Evolutionary conservation across 2,113 vertebrate species (phyloP), one percentile per base, ranked within the genome.

Genomic region (Aspidoscelis tigris): DNA sequence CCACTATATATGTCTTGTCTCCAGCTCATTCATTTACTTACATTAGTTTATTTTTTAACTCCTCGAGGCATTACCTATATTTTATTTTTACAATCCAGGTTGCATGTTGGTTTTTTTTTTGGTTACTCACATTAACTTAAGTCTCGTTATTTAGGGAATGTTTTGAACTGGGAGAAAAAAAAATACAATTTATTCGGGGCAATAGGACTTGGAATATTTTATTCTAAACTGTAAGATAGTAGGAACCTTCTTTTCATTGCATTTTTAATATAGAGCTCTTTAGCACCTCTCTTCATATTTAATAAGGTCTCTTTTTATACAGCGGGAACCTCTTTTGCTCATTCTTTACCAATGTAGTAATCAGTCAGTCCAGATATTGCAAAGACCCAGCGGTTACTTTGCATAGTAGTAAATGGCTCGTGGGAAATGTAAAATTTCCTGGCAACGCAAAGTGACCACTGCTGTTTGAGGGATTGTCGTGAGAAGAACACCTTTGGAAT

Each of bases 1-100:
- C 96, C 96, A 96, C 97, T 97, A 91, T 71, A 93, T 90, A 92
- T 92, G 93, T 90, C 91, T 90, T 90, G 95, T 94, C 92, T 91
- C 92, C 91, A 88, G 81, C 93, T 96, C 94, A 93, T 94, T 86
- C 91, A 93, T 91, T 91, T 58, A 91, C 90, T 95, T 91, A 93
- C 94, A 95, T 93, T 16, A 33, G 68, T 47, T 75, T 53, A 2
- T 72, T 79, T 64, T 92, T 80, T 82, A 93, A 73, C 83, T 21
- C 77, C 85, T 88, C 91, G 88, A 93, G 94, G 92, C 93, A 94
- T 96, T 93, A 92, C 87, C 88, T 85, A 73, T 93, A 87, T 89
- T 96, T 92, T 90, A 78, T 24, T 89, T 93, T 74, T 69, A 87
- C 90, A 93, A 84, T 66, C 82, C 88, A 86, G 82, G 90, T 91